Conservation (phyloP, 2,888 invertebrate species). For the Desoria tigrina region DNA sequence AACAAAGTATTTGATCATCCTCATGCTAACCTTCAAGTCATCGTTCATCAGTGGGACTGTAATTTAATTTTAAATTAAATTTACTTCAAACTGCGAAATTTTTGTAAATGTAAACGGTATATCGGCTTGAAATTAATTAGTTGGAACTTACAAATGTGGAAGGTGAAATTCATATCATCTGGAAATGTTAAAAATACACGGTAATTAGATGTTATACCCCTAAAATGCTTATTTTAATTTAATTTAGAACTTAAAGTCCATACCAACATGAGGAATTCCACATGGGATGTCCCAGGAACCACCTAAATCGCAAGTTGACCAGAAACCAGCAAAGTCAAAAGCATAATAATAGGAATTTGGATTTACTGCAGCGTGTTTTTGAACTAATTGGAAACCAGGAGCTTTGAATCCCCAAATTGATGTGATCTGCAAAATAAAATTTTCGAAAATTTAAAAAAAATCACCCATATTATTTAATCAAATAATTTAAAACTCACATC, state of each 20-base stretch:
- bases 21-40: conserved; percentile 28
- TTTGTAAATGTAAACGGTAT: no score
- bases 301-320: conserved; percentile 36
- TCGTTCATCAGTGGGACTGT: conserved; percentile 20
- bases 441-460: not conserved
- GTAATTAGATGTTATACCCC: no score
- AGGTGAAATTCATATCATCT: conserved; percentile 20
- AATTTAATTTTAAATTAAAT: conserved; percentile 21
- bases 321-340: conserved; percentile 41
- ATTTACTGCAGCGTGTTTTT: conserved; percentile 38
- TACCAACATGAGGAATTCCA: conserved; percentile 9
- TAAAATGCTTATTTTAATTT: no score
- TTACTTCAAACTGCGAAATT: no score
- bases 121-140: no score
- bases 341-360: conserved; percentile 43
- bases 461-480: no score
- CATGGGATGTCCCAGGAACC: conserved; percentile 21
- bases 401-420: conserved; percentile 42
- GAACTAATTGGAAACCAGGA: conserved; percentile 36
- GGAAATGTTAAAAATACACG: no score
- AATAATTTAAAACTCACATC: conserved; percentile 31
- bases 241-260: no score
- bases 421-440: conserved; percentile 19
- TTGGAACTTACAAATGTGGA: conserved; percentile 15
- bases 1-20: conserved; percentile 29